Conservation (phyloP, 2,113 vertebrate genomes). For the Rhinoderma darwinii region DNA sequence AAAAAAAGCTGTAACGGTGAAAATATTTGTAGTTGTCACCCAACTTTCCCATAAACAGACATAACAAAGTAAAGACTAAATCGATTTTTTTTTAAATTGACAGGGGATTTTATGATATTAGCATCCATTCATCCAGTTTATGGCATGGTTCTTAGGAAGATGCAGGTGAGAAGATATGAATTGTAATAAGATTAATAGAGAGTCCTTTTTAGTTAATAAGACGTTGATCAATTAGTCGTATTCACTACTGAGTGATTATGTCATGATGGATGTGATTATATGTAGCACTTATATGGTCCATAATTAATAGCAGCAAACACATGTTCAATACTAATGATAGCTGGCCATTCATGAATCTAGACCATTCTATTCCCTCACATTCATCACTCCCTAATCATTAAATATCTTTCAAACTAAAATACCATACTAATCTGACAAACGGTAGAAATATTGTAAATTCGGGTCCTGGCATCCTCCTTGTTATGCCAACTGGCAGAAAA, state of each 20-base stretch:
- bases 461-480: no score
- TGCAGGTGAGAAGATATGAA: neutral
- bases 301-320: neutral
- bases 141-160: neutral
- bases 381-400: no score
- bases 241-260: neutral
- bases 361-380: no score
- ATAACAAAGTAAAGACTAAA: neutral
- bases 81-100: neutral
- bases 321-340: neutral
- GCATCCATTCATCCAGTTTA: neutral
- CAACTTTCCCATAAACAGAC: no score
- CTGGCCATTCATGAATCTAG: neutral
- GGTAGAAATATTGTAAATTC: no score
- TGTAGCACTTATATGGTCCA: neutral
- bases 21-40: no score
- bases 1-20: no score
- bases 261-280: neutral
- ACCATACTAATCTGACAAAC: no score
- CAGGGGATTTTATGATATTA: neutral
- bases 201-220: neutral
- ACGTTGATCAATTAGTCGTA: neutral
- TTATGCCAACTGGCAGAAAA: no score
- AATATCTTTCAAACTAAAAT: no score
- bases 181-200: neutral